phyloP scores from a whole-genome alignment of 2,113 vertebrate genomes.

The Mastomys coucha region DNA sequence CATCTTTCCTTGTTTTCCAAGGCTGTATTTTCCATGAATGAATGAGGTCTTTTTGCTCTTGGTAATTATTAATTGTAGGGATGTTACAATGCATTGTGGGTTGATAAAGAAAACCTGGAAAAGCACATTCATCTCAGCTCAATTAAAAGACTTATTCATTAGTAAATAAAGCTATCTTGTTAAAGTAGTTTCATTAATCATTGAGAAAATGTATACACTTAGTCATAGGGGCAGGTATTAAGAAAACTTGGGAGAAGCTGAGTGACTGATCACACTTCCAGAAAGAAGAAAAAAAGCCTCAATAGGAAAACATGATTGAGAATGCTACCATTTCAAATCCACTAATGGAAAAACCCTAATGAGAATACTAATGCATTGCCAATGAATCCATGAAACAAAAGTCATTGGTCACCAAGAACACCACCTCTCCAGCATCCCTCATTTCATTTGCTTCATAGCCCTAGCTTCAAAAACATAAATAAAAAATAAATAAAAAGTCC shows the following conservation, averaged over 20 bases:
- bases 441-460: conserved; percentile 44
- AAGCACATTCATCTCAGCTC: conserved; percentile 5
- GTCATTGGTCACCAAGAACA: not conserved
- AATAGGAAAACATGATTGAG: not conserved
- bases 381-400: conserved; percentile 15
- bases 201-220: conserved; percentile 19
- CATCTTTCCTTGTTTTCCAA: not conserved
- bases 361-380: conserved; percentile 11
- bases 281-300: not conserved
- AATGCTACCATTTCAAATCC: conserved; percentile 30
- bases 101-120: conserved; percentile 35
- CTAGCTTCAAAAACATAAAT: conserved; percentile 21
- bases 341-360: not conserved
- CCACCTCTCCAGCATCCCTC: not conserved
- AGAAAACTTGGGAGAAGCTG: not conserved
- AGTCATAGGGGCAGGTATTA: not conserved
- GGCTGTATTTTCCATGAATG: not conserved
- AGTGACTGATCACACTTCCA: not conserved
- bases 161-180: conserved; percentile 45
- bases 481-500: not conserved
- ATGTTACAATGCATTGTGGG: not conserved
- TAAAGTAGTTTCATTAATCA: conserved; percentile 38
- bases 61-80: not conserved
- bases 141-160: conserved; percentile 42
- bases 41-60: not conserved